Evolutionary conservation across 2,797 vertebrate genomes (phyloP).

Genomic region (Danio aesculapii): DNA sequence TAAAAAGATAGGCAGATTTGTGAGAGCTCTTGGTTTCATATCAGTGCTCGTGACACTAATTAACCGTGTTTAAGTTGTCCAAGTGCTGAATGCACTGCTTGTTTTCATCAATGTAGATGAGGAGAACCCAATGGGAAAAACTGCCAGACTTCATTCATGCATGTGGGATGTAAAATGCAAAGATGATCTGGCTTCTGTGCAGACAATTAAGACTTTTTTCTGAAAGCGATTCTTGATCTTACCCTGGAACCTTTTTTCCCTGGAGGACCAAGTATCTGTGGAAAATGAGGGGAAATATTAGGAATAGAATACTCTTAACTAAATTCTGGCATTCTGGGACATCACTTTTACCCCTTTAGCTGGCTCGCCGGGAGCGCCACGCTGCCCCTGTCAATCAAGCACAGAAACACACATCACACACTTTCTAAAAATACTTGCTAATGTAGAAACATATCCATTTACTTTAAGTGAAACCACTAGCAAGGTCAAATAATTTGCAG

Average conservation of each 20-base stretch:
- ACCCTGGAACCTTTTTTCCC: slow-evolving; percentile 88
- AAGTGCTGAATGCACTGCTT: slow-evolving; percentile 60
- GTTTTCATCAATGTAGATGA: slow-evolving; percentile 49
- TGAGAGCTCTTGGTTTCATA: slow-evolving; percentile 58
- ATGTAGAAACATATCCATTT: too few relatives aligned
- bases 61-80: slow-evolving; percentile 64
- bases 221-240: slow-evolving; percentile 63
- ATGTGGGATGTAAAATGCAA: slow-evolving; percentile 23
- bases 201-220: not conserved
- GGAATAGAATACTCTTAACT: slow-evolving; percentile 4
- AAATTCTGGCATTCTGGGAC: not conserved
- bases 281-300: slow-evolving; percentile 34
- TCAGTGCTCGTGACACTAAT: slow-evolving; percentile 65
- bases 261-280: slow-evolving; percentile 85
- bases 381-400: slow-evolving; percentile 72
- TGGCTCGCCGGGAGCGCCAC: slow-evolving; percentile 84
- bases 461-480: too few relatives aligned
- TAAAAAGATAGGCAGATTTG: slow-evolving; percentile 66
- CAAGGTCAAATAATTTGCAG: too few relatives aligned
- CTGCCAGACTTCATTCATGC: slow-evolving; percentile 35
- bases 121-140: slow-evolving; percentile 36
- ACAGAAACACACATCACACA: slow-evolving; percentile 13
- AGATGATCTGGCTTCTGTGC: slow-evolving; percentile 12
- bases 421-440: not conserved
- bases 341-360: slow-evolving; percentile 83